phyloP scores from a whole-genome alignment of 2,113 vertebrate genomes.

The Anarhynchus alexandrinus region DNA sequence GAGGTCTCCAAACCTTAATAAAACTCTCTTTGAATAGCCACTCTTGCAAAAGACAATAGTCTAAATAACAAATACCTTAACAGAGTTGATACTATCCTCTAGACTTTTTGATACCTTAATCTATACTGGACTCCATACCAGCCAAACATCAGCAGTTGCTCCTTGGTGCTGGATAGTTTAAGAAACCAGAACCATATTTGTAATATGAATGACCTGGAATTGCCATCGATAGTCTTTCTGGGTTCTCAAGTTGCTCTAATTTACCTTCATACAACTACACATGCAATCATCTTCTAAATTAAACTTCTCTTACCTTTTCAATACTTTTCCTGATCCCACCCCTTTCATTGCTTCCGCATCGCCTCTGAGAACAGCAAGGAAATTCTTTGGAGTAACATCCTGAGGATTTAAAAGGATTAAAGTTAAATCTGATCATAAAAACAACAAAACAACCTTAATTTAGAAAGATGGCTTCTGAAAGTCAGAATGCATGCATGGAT shows the following conservation, averaged over 20 bases:
- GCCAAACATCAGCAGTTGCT: not conserved
- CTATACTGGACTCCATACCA: not conserved
- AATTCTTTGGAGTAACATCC: constrained; percentile 91
- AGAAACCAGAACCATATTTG: not conserved
- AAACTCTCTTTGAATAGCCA: not conserved
- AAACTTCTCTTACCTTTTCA: constrained; percentile 81
- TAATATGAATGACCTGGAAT: not conserved
- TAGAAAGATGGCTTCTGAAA: not conserved
- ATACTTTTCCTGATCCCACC: constrained; percentile 88
- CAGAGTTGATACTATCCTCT: not conserved
- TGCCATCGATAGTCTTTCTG: not conserved
- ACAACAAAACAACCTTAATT: not conserved
- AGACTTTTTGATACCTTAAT: not conserved
- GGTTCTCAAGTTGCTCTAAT: not conserved
- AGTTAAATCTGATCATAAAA: not conserved
- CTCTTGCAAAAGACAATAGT: not conserved
- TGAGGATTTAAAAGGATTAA: constrained; percentile 43
- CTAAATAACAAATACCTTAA: not conserved
- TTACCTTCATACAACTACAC: not conserved
- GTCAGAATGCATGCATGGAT: not conserved
- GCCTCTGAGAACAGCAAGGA: constrained; percentile 90
- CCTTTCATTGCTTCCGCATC: constrained; percentile 80
- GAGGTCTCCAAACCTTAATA: not conserved
- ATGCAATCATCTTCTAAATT: not conserved
- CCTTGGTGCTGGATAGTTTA: not conserved